These are phyloP conservation scores for Cyphomyrmex costatus DNA, from an alignment of 1,140 invertebrate genomes.

Conservation along the genomic window DNA sequence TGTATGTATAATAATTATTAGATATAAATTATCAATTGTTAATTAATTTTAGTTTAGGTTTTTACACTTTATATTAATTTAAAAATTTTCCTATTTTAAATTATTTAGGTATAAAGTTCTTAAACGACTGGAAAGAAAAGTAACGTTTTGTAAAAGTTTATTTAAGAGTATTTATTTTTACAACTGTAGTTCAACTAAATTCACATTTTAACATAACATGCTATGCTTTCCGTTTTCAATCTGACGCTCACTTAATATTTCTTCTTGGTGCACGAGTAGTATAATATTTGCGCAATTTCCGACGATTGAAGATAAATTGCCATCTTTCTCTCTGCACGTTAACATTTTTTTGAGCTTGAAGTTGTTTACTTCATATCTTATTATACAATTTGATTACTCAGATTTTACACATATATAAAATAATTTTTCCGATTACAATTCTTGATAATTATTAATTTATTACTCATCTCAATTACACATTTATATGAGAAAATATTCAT, in stretches of 20 bases:
- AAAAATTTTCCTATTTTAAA: background rate
- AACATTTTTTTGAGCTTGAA: background rate
- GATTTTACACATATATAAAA: background rate
- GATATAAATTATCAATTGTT: background rate
- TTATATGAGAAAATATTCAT: slow-evolving; percentile 34
- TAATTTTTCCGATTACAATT: slow-evolving; percentile 44
- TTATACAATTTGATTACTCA: background rate
- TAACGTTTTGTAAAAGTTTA: slow-evolving; percentile 6
- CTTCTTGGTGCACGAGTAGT: background rate
- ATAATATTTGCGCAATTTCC: slow-evolving; percentile 21
- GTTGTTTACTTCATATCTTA: background rate
- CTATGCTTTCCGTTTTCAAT: slow-evolving; percentile 1
- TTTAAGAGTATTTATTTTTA: background rate
- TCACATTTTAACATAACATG: background rate
- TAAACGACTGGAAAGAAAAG: background rate
- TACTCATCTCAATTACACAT: background rate
- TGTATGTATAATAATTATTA: background rate
- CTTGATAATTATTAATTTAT: slow-evolving; percentile 60
- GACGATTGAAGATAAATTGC: slow-evolving; percentile 13
- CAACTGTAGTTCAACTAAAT: slow-evolving; percentile 6
- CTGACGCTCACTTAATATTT: slow-evolving; percentile 21
- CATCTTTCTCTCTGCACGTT: background rate
- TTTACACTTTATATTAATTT: background rate
- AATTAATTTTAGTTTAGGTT: background rate
- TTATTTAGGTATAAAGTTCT: background rate